phyloP scores from a whole-genome alignment of 2,888 invertebrate genomes.

The Bhutanitis thaidina region DNA sequence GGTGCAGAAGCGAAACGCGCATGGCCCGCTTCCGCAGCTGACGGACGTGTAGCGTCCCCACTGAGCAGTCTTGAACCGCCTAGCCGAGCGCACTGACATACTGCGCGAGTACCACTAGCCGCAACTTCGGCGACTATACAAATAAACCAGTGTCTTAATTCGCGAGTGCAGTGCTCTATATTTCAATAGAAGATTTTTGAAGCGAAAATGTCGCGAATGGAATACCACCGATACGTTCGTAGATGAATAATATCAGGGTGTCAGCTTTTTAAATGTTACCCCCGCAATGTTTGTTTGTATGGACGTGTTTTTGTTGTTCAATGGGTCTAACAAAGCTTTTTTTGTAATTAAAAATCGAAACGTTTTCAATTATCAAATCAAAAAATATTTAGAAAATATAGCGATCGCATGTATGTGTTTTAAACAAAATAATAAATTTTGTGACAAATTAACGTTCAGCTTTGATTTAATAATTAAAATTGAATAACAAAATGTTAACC shows the following conservation, averaged over 20 bases:
- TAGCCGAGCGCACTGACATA: constrained; percentile 60
- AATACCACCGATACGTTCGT: constrained; percentile 64
- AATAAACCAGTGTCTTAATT: constrained; percentile 22
- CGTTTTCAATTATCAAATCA: not conserved
- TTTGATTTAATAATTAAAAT: constrained; percentile 28
- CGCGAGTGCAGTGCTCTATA: constrained; percentile 49
- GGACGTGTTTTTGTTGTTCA: constrained; percentile 32
- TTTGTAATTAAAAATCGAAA: not conserved
- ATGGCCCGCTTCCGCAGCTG: constrained; percentile 32
- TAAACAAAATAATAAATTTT: not conserved
- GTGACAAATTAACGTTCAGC: not conserved
- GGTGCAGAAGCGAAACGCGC: constrained; percentile 36
- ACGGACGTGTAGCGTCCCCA: constrained; percentile 17
- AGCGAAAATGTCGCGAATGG: constrained; percentile 32
- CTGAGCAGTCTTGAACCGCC: constrained; percentile 58
- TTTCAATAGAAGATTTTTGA: constrained; percentile 25
- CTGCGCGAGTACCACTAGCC: constrained; percentile 36
- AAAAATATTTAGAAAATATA: not conserved
- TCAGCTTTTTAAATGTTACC: constrained; percentile 55
- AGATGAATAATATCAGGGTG: constrained; percentile 53
- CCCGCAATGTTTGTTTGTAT: constrained; percentile 47
- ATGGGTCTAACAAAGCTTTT: constrained; percentile 42
- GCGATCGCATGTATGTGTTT: not conserved
- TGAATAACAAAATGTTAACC: constrained; percentile 20
- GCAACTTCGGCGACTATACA: constrained; percentile 34